Base-by-base conservation (phyloP, 2,888 invertebrate species). In the Proisotoma minuta region DNA sequence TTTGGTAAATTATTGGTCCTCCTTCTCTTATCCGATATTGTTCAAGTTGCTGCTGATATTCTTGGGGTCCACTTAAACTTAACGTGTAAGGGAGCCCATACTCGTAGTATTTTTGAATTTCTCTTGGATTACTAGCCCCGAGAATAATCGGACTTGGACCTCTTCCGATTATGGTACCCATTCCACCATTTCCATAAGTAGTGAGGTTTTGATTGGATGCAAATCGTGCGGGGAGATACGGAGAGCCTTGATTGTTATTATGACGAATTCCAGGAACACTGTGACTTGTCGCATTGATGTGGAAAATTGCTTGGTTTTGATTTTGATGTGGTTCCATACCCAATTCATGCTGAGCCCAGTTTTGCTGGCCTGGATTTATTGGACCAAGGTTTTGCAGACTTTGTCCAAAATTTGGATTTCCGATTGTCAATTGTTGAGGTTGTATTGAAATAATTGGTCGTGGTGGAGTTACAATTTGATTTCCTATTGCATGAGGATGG, bases 181-280 rank as follows among this genome's bases (percentile, higher is more conserved):
- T 49, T n/a, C 52, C 52, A 20, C 15, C 27, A 22, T 3, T 49
- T 26, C 26, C 26, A 8, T 28, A 23, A 29, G 10, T 52, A 29
- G 27, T 34, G 4, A 56, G 56, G 34, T 56, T 56, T 26, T 56
- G 56, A 56, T 40, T 56, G 43, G 56, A 56, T 4, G 56, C 34
- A 43, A 56, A 56, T 23, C 56, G 40, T 23, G 24, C 26, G 40
- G 56, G 56, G 10, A 47, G 56, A 4, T n/a, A n/a, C 43, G 56
- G 26, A 56, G 43, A 12, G 43, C 20, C 4, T 4, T 4, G 18
- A n/a, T 43, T 43, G 5, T 34, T 34, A 34, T 34, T 34, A 34
- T 34, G 8, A 15, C 15, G 34, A 10, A 34, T 34, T 4, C 18
- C 15, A n/a, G 43, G 20, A n/a, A n/a, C 4, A 12, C 10, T 15